These are phyloP conservation scores for Biston betularia DNA, from an alignment of 2,888 invertebrate species.

Conservation along the genomic window DNA sequence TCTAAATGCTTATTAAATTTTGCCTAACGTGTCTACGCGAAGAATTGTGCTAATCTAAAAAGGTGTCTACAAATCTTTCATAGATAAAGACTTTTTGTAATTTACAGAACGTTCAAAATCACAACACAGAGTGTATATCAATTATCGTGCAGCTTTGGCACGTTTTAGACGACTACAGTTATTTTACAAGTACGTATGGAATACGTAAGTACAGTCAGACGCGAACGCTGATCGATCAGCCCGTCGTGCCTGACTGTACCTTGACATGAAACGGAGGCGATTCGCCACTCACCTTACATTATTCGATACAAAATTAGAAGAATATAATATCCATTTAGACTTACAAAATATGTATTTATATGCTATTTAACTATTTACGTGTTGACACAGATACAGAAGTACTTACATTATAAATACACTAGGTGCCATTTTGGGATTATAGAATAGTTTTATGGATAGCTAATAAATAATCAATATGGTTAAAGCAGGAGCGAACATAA, in stretches of 20 bases:
- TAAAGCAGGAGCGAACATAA: conserved; percentile 28
- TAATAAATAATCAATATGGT: conserved; percentile 27
- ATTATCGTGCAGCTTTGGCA: conserved; percentile 81
- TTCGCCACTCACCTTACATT: conserved; percentile 61
- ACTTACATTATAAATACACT: conserved; percentile 67
- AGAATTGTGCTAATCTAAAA: conserved; percentile 86
- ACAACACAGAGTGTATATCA: conserved; percentile 87
- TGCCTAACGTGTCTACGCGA: conserved; percentile 84
- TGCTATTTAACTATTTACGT: conserved; percentile 67
- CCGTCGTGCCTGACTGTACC: conserved; percentile 40
- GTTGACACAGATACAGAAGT: conserved; percentile 77
- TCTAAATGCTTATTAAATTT: conserved; percentile 81
- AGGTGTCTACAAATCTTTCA: conserved; percentile 80
- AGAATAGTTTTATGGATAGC: conserved; percentile 16
- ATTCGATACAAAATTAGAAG: conserved; percentile 85
- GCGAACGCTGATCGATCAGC: conserved; percentile 31
- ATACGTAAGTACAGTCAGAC: conserved; percentile 55
- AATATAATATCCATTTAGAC: conserved; percentile 85
- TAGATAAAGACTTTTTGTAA: conserved; percentile 80
- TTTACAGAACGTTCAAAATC: conserved; percentile 86
- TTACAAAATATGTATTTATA: conserved; percentile 80
- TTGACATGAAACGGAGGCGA: conserved; percentile 41
- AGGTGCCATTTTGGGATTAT: conserved; percentile 59
- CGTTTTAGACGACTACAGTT: conserved; percentile 74
- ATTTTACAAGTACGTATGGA: conserved; percentile 75